Evolutionary conservation across 2,888 invertebrate species (phyloP), one percentile per base, ranked within the genome.

Genomic region (Tridacna gigas): DNA sequence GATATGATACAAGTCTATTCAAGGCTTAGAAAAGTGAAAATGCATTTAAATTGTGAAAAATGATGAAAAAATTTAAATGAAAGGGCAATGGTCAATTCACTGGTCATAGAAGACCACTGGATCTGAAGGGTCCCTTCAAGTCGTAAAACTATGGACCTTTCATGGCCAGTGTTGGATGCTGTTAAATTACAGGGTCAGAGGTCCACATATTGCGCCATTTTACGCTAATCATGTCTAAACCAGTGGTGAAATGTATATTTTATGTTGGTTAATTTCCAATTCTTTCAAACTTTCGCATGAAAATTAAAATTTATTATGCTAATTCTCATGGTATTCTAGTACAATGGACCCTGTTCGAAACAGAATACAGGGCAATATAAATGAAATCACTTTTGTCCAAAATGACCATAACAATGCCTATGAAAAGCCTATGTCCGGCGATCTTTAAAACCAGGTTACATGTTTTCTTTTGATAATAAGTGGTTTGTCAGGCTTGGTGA

Each of bases 31-130:
- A 86, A 86, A 86, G 80, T 80, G 82, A 80, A 86, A 86, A 86
- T 86, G 86, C 86, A 86, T 86, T 86, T 80, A 86, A 86, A 82
- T 80, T 80, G 82, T 80, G 78, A 80, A 82, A 85, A 86, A 86
- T 86, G 75, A 69, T 22, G 67, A 80, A 86, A 80, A 82, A 25
- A 86, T 86, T 86, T 73, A 83, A 86, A 86, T 86, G 67, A 78
- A 37, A 74, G 48, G 61, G 18, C 79, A 74, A 63, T 82, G 81
- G 79, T 79, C 81, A 84, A 79, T 69, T 48, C 18, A 56, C 5
- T 75, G 22, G 45, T 63, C 63, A 63, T 61, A 65, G 37, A 60
- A 56, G 76, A 67, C 74, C 5, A 22, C 51, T n/a, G 25, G 22
- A 71, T 51, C 71, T 71, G 51, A 22, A 71, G 15, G 51, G 71